Conservation (phyloP, 1,140 invertebrate genomes). For the Acyrthosiphon pisum region DNA sequence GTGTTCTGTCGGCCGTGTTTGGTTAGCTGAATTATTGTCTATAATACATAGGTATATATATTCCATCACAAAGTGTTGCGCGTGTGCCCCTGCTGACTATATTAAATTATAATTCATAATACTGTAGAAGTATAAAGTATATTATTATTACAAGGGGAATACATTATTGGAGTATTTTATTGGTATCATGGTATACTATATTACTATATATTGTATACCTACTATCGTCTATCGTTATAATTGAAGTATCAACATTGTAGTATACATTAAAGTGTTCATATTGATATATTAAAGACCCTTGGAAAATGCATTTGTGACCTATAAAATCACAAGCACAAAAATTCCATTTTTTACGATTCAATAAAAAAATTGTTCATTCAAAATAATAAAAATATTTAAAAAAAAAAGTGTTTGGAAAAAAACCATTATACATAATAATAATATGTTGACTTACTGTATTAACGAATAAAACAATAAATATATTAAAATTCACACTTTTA, state of each 20-base stretch:
- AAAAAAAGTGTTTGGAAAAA: neutral
- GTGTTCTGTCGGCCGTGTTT: neutral
- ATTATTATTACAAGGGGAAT: neutral
- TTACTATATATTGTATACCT: too few species aligned
- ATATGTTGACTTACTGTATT: too few species aligned
- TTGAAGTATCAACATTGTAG: too few species aligned
- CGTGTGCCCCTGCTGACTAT: too few species aligned
- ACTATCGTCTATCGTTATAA: too few species aligned
- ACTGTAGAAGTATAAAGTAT: neutral
- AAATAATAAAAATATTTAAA: neutral
- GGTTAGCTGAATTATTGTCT: slow-evolving; percentile 23
- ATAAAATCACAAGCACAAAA: neutral
- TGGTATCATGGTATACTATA: too few species aligned
- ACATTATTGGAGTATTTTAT: too few species aligned
- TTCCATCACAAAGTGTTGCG: neutral
- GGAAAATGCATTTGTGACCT: neutral
- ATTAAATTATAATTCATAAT: neutral
- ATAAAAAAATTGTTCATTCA: neutral
- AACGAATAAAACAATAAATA: neutral
- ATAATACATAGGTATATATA: neutral
- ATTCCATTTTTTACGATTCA: neutral
- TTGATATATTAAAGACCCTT: too few species aligned
- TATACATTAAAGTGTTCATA: too few species aligned
- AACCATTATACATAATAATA: neutral
- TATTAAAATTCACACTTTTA: neutral